Percentiles rank a stretch among this genome's conserved stretches.
These are phyloP conservation scores for Parnassius glacialis DNA, from an alignment of 2,888 invertebrate species.

Conservation along the genomic window DNA sequence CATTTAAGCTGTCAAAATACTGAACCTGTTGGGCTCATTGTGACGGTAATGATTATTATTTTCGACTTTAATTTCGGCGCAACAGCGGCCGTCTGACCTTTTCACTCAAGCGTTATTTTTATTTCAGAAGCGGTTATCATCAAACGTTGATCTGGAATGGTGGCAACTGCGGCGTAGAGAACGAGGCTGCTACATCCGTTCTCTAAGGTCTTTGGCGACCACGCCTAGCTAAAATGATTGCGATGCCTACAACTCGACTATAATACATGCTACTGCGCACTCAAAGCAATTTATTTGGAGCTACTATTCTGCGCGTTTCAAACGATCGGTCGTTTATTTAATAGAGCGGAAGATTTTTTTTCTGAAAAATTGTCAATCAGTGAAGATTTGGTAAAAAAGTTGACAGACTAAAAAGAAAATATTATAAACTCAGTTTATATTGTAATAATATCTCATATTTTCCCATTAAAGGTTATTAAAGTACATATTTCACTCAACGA, in stretches of 20 bases:
- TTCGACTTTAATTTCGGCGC: conserved; percentile 66
- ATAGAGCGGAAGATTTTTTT: conserved; percentile 34
- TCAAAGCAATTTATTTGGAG: conserved; percentile 38
- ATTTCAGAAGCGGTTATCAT: conserved; percentile 69
- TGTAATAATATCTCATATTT: conserved; percentile 19
- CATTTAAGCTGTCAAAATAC: conserved; percentile 63
- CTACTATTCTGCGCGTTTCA: conserved; percentile 38
- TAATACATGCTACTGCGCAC: conserved; percentile 50
- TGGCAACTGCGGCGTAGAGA: conserved; percentile 47
- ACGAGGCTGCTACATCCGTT: conserved; percentile 75
- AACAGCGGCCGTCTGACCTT: conserved; percentile 66
- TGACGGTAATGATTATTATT: conserved; percentile 67
- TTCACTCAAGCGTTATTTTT: conserved; percentile 63
- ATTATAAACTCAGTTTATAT: conserved; percentile 19
- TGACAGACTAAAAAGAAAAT: conserved; percentile 22
- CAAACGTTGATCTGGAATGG: conserved; percentile 64
- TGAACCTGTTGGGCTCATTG: conserved; percentile 54
- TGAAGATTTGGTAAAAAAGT: conserved; percentile 25
- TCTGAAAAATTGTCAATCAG: conserved; percentile 28
- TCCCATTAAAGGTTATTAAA: conserved; percentile 16
- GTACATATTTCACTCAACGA: no score
- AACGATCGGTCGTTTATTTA: conserved; percentile 32
- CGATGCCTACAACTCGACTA: conserved; percentile 53
- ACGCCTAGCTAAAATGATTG: conserved; percentile 62
- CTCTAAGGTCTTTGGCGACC: conserved; percentile 65